Evolutionary conservation across 2,888 invertebrate genomes (phyloP).

Genomic region (Anorthoa munda): DNA sequence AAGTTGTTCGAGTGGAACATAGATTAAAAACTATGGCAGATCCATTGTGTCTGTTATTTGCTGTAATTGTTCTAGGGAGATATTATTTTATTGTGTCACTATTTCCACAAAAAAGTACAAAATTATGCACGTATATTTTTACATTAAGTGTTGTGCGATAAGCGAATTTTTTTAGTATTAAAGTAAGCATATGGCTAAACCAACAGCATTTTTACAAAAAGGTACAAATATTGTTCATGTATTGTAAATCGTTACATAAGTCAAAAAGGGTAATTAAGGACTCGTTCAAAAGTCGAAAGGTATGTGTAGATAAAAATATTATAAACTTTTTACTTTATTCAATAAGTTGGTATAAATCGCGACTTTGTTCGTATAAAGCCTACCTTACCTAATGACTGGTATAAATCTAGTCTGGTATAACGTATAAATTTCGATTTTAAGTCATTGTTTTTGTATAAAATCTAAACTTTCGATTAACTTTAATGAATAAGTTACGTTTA

Average conservation of each 20-base stretch:
- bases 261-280: neutral
- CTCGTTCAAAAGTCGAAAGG: conserved; percentile 10
- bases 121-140: no score
- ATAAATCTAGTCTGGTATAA: conserved; percentile 53
- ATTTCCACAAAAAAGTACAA: no score
- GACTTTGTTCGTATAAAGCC: conserved; percentile 33
- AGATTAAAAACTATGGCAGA: neutral
- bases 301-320: conserved; percentile 12
- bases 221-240: neutral
- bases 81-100: no score
- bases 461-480: conserved; percentile 3
- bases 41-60: neutral
- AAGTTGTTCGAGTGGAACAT: neutral
- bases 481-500: neutral
- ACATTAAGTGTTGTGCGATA: no score
- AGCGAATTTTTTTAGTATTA: neutral
- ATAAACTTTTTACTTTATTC: conserved; percentile 13
- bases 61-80: no score
- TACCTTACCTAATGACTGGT: conserved; percentile 38
- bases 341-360: conserved; percentile 29
- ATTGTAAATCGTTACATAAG: neutral
- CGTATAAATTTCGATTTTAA: conserved; percentile 40
- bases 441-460: conserved; percentile 40
- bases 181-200: neutral
- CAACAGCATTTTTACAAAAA: neutral